Evolutionary conservation across 2,113 vertebrate genomes (phyloP).

Genomic region (Cranoglanis bouderius): DNA sequence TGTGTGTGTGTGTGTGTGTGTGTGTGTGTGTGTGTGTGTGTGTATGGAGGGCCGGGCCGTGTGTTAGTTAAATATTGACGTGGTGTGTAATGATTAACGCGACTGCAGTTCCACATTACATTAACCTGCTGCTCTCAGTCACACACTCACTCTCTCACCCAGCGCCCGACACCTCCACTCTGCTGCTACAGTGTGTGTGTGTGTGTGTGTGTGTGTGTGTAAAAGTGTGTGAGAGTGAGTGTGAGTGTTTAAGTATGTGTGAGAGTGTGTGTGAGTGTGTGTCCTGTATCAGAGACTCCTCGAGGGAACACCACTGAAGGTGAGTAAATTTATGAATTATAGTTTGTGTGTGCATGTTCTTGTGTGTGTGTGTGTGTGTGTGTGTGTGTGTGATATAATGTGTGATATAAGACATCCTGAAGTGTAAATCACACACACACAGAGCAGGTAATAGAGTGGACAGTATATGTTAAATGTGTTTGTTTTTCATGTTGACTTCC

Average conservation of each 20-base stretch:
- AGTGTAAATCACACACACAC: background rate
- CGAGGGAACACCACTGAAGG: background rate
- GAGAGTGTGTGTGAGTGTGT: background rate
- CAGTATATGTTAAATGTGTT: background rate
- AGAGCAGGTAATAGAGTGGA: background rate
- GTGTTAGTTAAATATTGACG: slow-evolving; percentile 78
- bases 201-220: background rate
- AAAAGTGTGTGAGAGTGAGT: background rate
- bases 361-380: background rate
- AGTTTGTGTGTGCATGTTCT: background rate
- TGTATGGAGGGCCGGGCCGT: slow-evolving; percentile 70
- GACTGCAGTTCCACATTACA: slow-evolving; percentile 65
- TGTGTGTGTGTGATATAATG: background rate
- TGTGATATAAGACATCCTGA: background rate
- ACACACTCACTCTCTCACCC: slow-evolving; percentile 17
- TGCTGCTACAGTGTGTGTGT: background rate
- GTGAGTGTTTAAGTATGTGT: no score
- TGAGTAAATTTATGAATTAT: slow-evolving; percentile 16
- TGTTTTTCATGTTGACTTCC: background rate
- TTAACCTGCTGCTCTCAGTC: slow-evolving; percentile 68
- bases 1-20: background rate
- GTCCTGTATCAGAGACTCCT: background rate
- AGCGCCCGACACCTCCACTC: background rate
- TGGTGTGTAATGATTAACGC: slow-evolving; percentile 77
- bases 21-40: slow-evolving; percentile 46